Evolutionary conservation across 2,888 invertebrate species (phyloP), one percentile per base, ranked within the genome.

Genomic region (Calliopum simillimum): DNA sequence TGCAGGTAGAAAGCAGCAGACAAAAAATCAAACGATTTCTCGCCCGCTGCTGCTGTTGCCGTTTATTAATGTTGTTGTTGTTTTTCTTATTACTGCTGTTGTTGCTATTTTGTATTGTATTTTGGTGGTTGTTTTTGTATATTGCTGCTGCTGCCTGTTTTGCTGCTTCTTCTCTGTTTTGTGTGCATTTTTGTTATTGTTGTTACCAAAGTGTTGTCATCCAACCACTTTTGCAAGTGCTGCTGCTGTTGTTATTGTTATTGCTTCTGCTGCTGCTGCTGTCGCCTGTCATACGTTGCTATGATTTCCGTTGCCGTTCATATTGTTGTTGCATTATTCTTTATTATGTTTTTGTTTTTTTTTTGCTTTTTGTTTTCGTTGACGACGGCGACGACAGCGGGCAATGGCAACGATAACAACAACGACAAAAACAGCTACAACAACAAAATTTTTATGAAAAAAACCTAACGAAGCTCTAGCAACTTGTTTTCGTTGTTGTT

Each of bases 321-420:
- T 62, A 43, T 65, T 53, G 33, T 65, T 59, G 59, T 61, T 62
- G 66, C 23, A 55, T 51, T 33, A 33, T 64, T 33, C 56, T 51
- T 44, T 43, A 49, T 69, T 69, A 56, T 33, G n/a, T n/a, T n/a
- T n/a, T n/a, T n/a, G n/a, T 43, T 49, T 61, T 51, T 11, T 59
- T 71, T 75, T 75, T 73, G 68, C 69, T 66, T n/a, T 73, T 71
- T 72, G 70, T 74, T 75, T 73, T 71, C 71, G 71, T 72, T 72
- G 72, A 72, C 73, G 69, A 70, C 71, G 68, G 59, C 69, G 62
- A 59, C 69, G 16, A 43, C 49, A 62, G 33, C 25, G 46, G 23
- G 13, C 59, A 53, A 49, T 51, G 58, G 47, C 74, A 70, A 71
- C 71, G 73, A 64, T 70, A 41, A 55, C 73, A 73, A 63, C 47